Evolutionary conservation across 1,140 invertebrate genomes (phyloP), one percentile per base, ranked within the genome.

Genomic region (Aphelenchoides fujianensis): DNA sequence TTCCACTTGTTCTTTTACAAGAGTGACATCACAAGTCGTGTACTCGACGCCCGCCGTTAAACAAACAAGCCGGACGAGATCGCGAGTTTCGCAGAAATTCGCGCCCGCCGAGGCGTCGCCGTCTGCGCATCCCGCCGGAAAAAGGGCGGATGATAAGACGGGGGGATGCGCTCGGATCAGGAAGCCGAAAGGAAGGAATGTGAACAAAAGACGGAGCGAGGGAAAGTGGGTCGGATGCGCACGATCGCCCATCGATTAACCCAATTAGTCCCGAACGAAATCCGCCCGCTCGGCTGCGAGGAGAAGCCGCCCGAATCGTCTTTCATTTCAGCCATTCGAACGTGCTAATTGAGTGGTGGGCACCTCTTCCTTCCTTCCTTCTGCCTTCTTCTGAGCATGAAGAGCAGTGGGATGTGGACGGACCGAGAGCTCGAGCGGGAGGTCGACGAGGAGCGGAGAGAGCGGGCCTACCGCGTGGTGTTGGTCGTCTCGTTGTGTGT

Each of bases 401-500:
- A 59, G 55, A 32, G 28, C 55, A 19, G 34, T 12, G 23, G 23
- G 12, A 48, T 23, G 55, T 59, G 55, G 55, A 59, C 55, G 23
- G 55, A 59, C 19, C 41, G 12, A 23, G 41, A 48, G 41, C 62
- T 66, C 36, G 30, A 41, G 12, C 34, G 70, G n/a, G 74, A 76
- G n/a, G 68, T 54, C 32, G 68, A 73, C n/a, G 68, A 64, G 35
- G 30, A 41, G 9, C 48, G 70, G n/a, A 32, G 74, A 34, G 76
- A 78, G 67, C 70, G 36, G 5, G 78, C 78, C 5, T 78, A 81
- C 34, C 79, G 73, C 57, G 74, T 59, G 16, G 74, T 78, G 32
- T 28, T 78, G 27, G 75, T 78, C 69, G 19, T 78, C 27, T 76
- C 54, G 16, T 55, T 78, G 1, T 78, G 68, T 31, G 19, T 80